Percentiles rank a stretch among this genome's conserved stretches.
phyloP scores from a whole-genome alignment of 2,888 invertebrate species.

The Ophonus ardosiacus region DNA sequence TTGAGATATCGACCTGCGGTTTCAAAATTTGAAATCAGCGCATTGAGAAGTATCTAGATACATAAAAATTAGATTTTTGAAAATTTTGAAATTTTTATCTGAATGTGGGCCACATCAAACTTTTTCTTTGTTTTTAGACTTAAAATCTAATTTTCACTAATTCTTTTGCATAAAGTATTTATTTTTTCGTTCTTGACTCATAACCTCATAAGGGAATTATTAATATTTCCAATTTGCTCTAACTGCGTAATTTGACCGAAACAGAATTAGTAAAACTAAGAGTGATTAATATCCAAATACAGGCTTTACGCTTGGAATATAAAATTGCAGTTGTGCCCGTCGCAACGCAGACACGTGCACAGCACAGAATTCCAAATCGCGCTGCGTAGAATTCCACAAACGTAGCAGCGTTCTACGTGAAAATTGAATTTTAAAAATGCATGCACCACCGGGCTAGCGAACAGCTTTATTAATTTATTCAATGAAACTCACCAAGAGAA shows the following conservation, averaged over 20 bases:
- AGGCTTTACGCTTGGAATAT: background rate
- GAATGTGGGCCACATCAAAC: no score
- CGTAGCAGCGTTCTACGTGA: slow-evolving; percentile 29
- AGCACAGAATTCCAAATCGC: slow-evolving; percentile 25
- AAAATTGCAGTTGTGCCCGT: background rate
- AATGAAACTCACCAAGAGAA: background rate
- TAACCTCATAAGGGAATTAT: slow-evolving; percentile 22
- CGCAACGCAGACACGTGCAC: background rate
- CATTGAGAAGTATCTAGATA: no score
- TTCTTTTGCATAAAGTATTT: no score
- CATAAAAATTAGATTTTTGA: no score
- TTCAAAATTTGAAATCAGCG: no score
- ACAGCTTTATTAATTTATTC: slow-evolving; percentile 31
- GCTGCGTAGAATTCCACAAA: slow-evolving; percentile 14
- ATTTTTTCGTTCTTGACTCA: background rate
- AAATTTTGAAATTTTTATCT: no score
- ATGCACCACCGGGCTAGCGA: background rate
- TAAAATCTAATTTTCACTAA: no score
- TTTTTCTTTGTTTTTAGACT: no score
- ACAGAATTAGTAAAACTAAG: slow-evolving; percentile 31
- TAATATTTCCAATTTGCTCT: slow-evolving; percentile 3
- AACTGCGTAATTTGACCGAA: slow-evolving; percentile 3
- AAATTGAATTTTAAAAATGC: slow-evolving; percentile 55
- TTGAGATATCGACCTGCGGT: no score
- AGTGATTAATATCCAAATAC: slow-evolving; percentile 7